phyloP scores from a whole-genome alignment of 1,140 invertebrate genomes.

The Drosophila insularis region DNA sequence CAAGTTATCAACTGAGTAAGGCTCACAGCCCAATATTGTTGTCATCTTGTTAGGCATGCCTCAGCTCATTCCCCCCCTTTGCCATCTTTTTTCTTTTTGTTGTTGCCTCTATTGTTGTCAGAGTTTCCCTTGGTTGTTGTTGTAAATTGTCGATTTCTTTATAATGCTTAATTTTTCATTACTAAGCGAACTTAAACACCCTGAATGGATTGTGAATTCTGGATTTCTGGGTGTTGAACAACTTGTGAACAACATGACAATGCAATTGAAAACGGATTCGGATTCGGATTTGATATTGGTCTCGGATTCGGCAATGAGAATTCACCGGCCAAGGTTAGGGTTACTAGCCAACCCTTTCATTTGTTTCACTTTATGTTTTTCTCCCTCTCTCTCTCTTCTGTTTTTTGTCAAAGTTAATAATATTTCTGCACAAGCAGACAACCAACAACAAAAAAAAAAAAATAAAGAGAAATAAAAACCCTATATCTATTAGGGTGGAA shows the following conservation, averaged over 20 bases:
- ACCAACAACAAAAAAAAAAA: slow-evolving; percentile 13
- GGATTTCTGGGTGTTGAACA: slow-evolving; percentile 43
- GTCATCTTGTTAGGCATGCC: slow-evolving; percentile 37
- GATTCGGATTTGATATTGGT: background rate
- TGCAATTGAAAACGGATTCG: slow-evolving; percentile 58
- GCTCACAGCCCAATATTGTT: slow-evolving; percentile 13
- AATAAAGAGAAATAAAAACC: background rate
- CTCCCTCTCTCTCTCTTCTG: slow-evolving; percentile 46
- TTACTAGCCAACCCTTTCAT: slow-evolving; percentile 42
- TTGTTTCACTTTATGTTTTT: background rate
- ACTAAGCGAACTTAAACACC: slow-evolving; percentile 70
- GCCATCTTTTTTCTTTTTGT: slow-evolving; percentile 13
- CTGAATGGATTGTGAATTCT: slow-evolving; percentile 26
- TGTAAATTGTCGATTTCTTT: slow-evolving; percentile 69
- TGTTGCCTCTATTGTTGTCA: slow-evolving; percentile 25
- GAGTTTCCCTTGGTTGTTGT: background rate
- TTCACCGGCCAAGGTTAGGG: slow-evolving; percentile 29
- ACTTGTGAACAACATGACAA: slow-evolving; percentile 81
- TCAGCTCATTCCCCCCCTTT: slow-evolving; percentile 15
- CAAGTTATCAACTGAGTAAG: slow-evolving; percentile 28
- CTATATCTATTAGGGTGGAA: slow-evolving; percentile 49
- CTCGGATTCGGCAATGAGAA: background rate
- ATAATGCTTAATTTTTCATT: slow-evolving; percentile 76
- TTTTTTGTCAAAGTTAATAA: slow-evolving; percentile 81
- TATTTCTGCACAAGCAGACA: slow-evolving; percentile 52